Percentiles rank a stretch among this genome's conserved stretches.
Evolutionary conservation across 2,888 invertebrate species (phyloP).

Genomic region (Hoplodrina blanda): DNA sequence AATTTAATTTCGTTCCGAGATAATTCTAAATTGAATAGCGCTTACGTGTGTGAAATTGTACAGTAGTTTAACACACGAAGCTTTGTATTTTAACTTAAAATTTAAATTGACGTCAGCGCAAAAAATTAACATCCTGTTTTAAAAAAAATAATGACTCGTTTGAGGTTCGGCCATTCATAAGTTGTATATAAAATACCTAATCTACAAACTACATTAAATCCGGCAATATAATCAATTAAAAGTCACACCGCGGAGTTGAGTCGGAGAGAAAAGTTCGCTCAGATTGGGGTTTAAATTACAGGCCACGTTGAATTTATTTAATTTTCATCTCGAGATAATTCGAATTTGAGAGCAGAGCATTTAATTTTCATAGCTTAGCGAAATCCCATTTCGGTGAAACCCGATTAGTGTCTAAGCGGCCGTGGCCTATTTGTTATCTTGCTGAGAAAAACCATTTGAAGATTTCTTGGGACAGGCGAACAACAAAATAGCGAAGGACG

Average conservation of each 20-base stretch:
- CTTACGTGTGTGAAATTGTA: constrained; percentile 49
- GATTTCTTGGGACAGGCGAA: constrained; percentile 64
- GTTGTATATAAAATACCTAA: constrained; percentile 27
- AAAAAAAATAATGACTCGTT: constrained; percentile 27
- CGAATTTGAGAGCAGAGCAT: constrained; percentile 78
- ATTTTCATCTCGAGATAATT: constrained; percentile 81
- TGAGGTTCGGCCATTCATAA: constrained; percentile 30
- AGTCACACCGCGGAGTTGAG: constrained; percentile 68
- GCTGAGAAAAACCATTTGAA: constrained; percentile 72
- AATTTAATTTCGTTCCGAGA: constrained; percentile 75
- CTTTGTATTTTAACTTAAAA: constrained; percentile 28
- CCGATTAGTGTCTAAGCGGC: constrained; percentile 82
- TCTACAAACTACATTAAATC: constrained; percentile 41
- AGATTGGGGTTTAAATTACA: constrained; percentile 78
- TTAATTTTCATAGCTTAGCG: constrained; percentile 83
- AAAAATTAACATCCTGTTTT: constrained; percentile 41
- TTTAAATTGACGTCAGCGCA: constrained; percentile 12
- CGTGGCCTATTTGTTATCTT: constrained; percentile 82
- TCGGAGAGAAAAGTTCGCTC: constrained; percentile 71
- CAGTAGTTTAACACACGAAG: constrained; percentile 21
- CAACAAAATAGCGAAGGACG: constrained; percentile 66
- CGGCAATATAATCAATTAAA: constrained; percentile 54
- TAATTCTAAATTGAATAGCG: constrained; percentile 68
- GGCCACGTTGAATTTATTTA: constrained; percentile 78
- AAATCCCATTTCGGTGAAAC: constrained; percentile 80